A percentile compares a stretch with the other conserved stretches of the same genome.
These are phyloP conservation scores for Salvelinus alpinus DNA, from an alignment of 2,113 vertebrate species.

Conservation along the genomic window DNA sequence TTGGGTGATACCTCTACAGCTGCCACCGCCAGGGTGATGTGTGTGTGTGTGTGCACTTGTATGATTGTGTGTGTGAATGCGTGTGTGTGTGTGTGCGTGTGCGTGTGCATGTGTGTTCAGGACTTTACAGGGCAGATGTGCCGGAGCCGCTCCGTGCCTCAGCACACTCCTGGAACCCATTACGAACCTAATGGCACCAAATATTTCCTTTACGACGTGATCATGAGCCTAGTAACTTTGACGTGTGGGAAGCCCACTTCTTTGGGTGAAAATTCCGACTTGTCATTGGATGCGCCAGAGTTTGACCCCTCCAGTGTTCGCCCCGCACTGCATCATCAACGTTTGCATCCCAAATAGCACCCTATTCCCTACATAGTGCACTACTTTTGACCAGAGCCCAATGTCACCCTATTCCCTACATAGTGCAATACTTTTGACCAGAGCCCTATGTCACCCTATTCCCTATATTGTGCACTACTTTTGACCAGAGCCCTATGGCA, in stretches of 20 bases:
- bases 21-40: not conserved
- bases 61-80: no score
- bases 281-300: slow-evolving; percentile 16
- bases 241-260: slow-evolving; percentile 7
- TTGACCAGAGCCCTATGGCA: no score
- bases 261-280: not conserved
- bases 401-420: no score
- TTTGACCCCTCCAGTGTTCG: slow-evolving; percentile 27
- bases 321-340: no score
- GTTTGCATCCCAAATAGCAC: no score
- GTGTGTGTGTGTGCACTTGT: not conserved
- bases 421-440: no score
- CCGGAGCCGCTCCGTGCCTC: not conserved
- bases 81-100: no score
- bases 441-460: no score
- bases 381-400: no score
- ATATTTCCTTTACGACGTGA: slow-evolving; percentile 33
- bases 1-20: not conserved
- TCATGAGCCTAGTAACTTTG: slow-evolving; percentile 18
- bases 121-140: not conserved
- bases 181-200: slow-evolving; percentile 31
- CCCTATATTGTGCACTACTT: no score
- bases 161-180: slow-evolving; percentile 14
- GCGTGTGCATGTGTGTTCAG: not conserved
- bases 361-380: no score